Percentiles rank a stretch among this genome's conserved stretches.
Evolutionary conservation across 2,888 invertebrate species (phyloP).

Genomic region (Platynereis dumerilii): DNA sequence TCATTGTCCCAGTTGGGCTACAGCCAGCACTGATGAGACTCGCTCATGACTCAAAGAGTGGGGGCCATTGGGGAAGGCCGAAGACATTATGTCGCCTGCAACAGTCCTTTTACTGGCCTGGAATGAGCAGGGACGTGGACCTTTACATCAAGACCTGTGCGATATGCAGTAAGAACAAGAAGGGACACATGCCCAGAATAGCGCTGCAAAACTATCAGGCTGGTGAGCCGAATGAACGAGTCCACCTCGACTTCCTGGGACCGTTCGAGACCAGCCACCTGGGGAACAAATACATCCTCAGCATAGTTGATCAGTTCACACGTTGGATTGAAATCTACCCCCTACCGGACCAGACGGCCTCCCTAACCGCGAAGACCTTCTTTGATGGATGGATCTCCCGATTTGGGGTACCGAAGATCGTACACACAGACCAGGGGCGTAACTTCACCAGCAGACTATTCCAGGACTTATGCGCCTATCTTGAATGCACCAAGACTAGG

Average conservation of each 20-base stretch:
- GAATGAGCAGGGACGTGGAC: too few relatives aligned
- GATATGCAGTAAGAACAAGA: too few relatives aligned
- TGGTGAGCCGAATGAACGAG: neutral
- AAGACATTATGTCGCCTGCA: too few relatives aligned
- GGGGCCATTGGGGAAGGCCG: too few relatives aligned
- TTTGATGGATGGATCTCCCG: neutral
- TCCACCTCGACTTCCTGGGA: slow-evolving; percentile 3
- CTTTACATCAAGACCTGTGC: too few relatives aligned
- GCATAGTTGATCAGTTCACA: too few relatives aligned
- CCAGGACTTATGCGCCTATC: neutral
- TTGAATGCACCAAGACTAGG: neutral
- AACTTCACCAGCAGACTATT: slow-evolving; percentile 3
- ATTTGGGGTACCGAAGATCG: neutral
- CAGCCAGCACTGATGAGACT: too few relatives aligned
- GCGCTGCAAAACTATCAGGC: slow-evolving; percentile 3
- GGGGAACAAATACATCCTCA: slow-evolving; percentile 10
- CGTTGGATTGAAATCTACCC: slow-evolving; percentile 4
- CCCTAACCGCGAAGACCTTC: neutral
- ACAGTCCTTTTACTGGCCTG: too few relatives aligned
- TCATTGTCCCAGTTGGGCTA: too few relatives aligned
- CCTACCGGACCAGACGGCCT: slow-evolving; percentile 6
- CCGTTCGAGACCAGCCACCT: neutral
- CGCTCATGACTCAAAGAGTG: too few relatives aligned
- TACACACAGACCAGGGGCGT: slow-evolving; percentile 6
- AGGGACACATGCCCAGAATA: neutral